These are phyloP conservation scores for Rhodeus uyekii DNA, from an alignment of 2,797 vertebrate genomes.

Conservation along the genomic window DNA sequence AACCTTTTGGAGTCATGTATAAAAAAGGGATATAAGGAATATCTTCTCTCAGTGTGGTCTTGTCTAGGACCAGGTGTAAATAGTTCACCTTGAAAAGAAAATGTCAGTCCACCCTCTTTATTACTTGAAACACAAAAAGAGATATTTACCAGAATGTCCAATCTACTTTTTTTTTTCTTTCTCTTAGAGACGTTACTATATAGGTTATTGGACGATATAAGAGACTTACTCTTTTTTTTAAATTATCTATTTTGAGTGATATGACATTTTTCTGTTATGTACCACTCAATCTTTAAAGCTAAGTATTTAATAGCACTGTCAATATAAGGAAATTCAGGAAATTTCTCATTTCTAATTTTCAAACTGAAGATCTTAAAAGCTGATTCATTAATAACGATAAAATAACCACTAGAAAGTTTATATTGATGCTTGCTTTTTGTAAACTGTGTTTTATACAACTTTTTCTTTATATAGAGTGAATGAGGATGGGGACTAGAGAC, in stretches of 20 bases:
- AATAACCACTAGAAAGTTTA: not conserved
- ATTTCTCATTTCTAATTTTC: too few species aligned
- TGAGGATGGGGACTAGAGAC: not conserved
- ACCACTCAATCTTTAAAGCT: not conserved
- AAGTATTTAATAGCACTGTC: not conserved
- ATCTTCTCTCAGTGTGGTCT: not conserved
- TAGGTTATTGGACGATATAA: not conserved
- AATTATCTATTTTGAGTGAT: not conserved
- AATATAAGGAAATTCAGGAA: not conserved
- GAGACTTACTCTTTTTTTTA: not conserved
- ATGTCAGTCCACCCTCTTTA: not conserved
- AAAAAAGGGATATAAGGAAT: not conserved
- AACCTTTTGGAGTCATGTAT: not conserved
- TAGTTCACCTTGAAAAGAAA: not conserved
- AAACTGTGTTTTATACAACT: not conserved
- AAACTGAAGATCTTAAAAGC: too few species aligned
- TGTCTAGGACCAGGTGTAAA: not conserved
- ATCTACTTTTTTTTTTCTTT: not conserved
- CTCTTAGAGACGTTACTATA: too few species aligned
- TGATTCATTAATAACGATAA: not conserved
- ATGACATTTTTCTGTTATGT: not conserved
- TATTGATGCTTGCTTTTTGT: not conserved
- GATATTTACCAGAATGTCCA: too few species aligned
- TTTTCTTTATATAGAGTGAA: not conserved
- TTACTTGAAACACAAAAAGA: not conserved